Conservation (phyloP, 2,113 vertebrate genomes). For the Labeo rohita region DNA sequence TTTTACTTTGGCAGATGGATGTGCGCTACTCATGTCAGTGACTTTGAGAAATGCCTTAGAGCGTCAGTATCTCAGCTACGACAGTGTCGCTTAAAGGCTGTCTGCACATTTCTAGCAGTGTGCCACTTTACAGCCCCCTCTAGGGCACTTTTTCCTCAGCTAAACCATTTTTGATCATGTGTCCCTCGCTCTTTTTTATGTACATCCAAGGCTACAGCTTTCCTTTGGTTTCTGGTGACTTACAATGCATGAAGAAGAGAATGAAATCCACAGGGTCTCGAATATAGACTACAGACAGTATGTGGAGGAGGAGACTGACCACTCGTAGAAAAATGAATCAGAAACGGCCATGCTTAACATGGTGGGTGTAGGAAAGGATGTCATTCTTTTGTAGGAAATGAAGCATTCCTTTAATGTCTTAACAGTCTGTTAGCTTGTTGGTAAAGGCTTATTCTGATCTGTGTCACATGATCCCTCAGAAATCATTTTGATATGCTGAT, state of each 20-base stretch:
- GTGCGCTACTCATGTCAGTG: background rate
- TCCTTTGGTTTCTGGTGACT: background rate
- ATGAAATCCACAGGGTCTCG: background rate
- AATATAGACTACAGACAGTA: background rate
- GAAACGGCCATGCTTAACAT: background rate
- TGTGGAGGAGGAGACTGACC: slow-evolving; percentile 1
- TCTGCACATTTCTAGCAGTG: slow-evolving; percentile 14
- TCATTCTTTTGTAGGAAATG: background rate
- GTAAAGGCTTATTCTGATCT: background rate
- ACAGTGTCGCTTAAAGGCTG: slow-evolving; percentile 8
- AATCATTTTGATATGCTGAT: too few species aligned
- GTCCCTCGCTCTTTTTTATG: slow-evolving; percentile 4
- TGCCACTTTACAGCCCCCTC: slow-evolving; percentile 1
- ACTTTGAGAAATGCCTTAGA: slow-evolving; percentile 18
- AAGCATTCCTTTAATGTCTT: background rate
- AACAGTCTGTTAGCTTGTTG: background rate
- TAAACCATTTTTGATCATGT: slow-evolving; percentile 7
- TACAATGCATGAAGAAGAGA: background rate
- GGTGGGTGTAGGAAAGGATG: background rate
- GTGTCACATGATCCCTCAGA: too few species aligned
- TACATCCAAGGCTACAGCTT: background rate
- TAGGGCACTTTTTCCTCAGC: background rate
- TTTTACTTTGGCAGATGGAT: slow-evolving; percentile 19
- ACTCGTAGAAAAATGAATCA: background rate
- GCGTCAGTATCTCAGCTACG: background rate